Base-by-base conservation (phyloP, 2,113 vertebrate genomes). In the Callipepla californica region DNA sequence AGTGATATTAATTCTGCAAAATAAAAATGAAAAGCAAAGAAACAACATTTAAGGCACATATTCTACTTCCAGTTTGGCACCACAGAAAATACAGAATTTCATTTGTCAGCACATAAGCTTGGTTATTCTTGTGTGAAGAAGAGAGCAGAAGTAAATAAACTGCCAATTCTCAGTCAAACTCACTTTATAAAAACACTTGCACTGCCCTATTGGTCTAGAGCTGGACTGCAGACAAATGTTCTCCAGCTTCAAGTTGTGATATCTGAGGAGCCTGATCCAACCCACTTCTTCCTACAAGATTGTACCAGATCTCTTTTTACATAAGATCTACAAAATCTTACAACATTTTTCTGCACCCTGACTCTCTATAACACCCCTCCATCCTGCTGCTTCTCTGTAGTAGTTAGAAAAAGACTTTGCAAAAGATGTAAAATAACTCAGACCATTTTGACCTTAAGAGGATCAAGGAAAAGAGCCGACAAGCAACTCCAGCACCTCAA, bases 101-200 rank as follows among this genome's bases (percentile, higher is more conserved):
- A 77, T 90, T 38, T 68, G 38, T 83, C 50, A 93, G 55, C 55
- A 74, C 36, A 67, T 58, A 94, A 80, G 45, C 23, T 40, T 90
- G 42, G 23, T 47, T 77, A 8, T 66, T 87, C 59, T 76, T 58
- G 25, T 88, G 47, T 50, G 55, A 90, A 67, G 65, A 91, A 30
- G 23, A 92, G 81, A 95, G 77, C 26, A 11, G 53, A 77, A 90
- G 74, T 73, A 92, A 80, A 82, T 58, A n/a, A 72, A n/a, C 42
- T 59, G 38, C 28, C 85, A 80, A 83, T 87, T 83, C 76, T 70
- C 61, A 82, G 18, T 28, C 67, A 93, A 92, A 50, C 11, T 32
- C 15, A 40, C 63, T 90, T 90, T 53, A 83, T 44, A 86, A 57
- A 77, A 92, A 69, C 11, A 83, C 25, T 28, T 78, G 55, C 12